These are phyloP conservation scores for Pilophorus perplexus DNA, from an alignment of 2,888 invertebrate species.

Conservation along the genomic window DNA sequence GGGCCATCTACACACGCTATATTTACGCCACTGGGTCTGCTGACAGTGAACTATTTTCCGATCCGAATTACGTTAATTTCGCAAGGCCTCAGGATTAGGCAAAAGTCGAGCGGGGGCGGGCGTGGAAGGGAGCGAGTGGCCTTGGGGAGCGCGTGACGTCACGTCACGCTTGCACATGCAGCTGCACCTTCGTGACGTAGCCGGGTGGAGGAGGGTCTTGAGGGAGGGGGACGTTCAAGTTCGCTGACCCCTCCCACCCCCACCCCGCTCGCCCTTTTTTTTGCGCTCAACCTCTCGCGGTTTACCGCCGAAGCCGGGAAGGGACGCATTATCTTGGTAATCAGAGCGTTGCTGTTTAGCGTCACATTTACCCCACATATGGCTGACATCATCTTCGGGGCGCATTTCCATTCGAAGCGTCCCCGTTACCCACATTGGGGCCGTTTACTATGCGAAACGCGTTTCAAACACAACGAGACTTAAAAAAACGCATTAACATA, in stretches of 20 bases:
- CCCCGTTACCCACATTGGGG: background rate
- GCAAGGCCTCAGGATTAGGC: too few relatives aligned
- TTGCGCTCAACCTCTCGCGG: background rate
- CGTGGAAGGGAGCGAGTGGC: background rate
- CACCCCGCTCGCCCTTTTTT: background rate
- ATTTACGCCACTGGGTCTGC: too few relatives aligned
- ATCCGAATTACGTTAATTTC: too few relatives aligned
- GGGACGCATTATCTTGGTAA: slow-evolving; percentile 4
- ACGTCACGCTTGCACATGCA: slow-evolving; percentile 39
- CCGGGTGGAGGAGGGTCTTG: background rate
- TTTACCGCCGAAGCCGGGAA: background rate
- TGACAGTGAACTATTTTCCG: too few relatives aligned
- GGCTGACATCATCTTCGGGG: background rate
- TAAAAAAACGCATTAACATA: too few relatives aligned
- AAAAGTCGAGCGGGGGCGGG: too few relatives aligned
- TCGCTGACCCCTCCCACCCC: slow-evolving; percentile 28
- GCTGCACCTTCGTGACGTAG: slow-evolving; percentile 40
- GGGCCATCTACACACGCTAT: too few relatives aligned
- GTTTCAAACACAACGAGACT: too few relatives aligned
- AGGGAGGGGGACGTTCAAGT: background rate
- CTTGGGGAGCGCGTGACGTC: slow-evolving; percentile 31
- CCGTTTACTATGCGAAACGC: too few relatives aligned
- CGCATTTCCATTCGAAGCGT: background rate
- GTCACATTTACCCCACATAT: slow-evolving; percentile 7
- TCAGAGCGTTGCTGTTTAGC: slow-evolving; percentile 12